Evolutionary conservation across 2,797 vertebrate genomes (phyloP).

Genomic region (Sardinella longiceps): DNA sequence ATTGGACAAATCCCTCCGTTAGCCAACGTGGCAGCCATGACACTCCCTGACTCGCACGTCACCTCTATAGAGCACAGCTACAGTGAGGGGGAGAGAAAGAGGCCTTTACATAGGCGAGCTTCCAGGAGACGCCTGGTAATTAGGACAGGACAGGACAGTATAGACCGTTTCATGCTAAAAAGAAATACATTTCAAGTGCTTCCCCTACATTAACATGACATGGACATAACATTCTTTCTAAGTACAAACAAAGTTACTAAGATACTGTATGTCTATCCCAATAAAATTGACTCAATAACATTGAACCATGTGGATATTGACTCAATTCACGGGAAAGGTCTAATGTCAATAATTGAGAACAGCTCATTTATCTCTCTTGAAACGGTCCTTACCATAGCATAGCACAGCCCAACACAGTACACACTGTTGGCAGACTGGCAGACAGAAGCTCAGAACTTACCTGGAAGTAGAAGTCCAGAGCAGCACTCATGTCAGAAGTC

Average conservation of each 20-base stretch:
- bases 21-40: conserved; percentile 85
- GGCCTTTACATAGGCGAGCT: background rate
- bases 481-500: conserved; percentile 82
- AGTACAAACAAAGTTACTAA: no score
- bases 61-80: conserved; percentile 86
- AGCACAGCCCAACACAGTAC: no score
- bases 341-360: no score
- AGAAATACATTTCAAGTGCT: no score
- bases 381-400: no score
- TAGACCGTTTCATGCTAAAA: background rate
- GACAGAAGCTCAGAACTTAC: conserved; percentile 58
- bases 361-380: no score
- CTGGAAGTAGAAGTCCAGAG: conserved; percentile 92
- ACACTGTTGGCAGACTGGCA: background rate
- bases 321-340: no score
- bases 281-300: no score
- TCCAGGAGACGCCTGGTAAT: background rate
- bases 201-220: no score
- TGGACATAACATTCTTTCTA: no score
- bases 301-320: no score
- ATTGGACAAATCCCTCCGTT: conserved; percentile 88
- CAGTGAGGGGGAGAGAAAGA: background rate
- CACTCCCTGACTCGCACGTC: conserved; percentile 83
- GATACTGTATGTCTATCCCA: no score
- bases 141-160: background rate